Evolutionary conservation across 2,797 vertebrate species (phyloP), one percentile per base, ranked within the genome.

Genomic region (Gymnoscopelus microlampas): DNA sequence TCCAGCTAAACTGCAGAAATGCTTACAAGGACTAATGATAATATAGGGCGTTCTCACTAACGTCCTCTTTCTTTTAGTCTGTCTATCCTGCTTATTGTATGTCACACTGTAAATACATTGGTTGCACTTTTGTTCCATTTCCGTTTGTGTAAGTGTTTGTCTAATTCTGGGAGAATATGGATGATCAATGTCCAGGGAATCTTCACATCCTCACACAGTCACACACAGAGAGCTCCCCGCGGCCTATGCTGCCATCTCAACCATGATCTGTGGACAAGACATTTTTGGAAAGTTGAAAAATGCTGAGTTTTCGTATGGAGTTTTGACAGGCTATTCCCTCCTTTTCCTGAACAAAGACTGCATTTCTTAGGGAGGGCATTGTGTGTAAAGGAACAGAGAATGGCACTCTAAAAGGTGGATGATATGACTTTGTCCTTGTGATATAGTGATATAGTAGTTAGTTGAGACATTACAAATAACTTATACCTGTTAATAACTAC

Each of bases 141-240:
- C 19, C 19, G 19, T 57, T 60, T 48, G 23, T 47, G 19, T 23
- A 24, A 48, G 51, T 56, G 19, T 19, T 19, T 19, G 19, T 19
- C 11, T 49, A 3, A 48, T 71, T 69, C 80, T 71, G 49, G 64
- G 82, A 77, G 71, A 80, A 74, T 49, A 26, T 71, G 32, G 71
- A 78, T 58, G 63, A 77, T 82, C 57, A 3, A 61, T 79, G 82
- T 77, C 71, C 48, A 19, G 80, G 79, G 84, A 76, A 63, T 70
- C 7, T 19, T 63, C 58, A 60, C 57, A 60, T 70, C 63, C 49
- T 70, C 48, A 67, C 53, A 56, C 1, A 32, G 29, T 32, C 29
- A 32, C 29, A 60, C 60, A 14, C 64, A 32, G 3, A 57, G 11
- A 63, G 70, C 71, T 76, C 71, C 78, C 81, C 0, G 15, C 5